These are phyloP conservation scores for Cylloceria caligata DNA, from an alignment of 2,888 invertebrate genomes.

Conservation along the genomic window DNA sequence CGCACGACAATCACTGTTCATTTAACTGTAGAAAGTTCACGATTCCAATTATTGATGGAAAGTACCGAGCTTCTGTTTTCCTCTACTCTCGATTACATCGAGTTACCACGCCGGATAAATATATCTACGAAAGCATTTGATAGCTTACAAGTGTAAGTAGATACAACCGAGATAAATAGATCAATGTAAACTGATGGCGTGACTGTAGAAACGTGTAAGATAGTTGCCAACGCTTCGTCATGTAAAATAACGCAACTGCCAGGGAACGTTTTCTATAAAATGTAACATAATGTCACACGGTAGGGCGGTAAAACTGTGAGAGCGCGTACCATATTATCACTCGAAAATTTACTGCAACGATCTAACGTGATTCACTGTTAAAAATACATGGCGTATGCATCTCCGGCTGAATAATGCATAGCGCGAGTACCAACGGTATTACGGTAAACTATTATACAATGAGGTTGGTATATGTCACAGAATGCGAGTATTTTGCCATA, in stretches of 20 bases:
- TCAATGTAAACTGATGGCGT: slow-evolving; percentile 15
- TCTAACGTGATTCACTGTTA: slow-evolving; percentile 14
- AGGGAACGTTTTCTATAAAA: neutral
- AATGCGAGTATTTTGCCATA: slow-evolving; percentile 45
- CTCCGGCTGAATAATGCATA: slow-evolving; percentile 44
- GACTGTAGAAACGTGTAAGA: slow-evolving; percentile 2
- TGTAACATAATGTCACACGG: slow-evolving; percentile 2
- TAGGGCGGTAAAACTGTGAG: neutral
- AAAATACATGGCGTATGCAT: slow-evolving; percentile 35
- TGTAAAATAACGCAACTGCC: slow-evolving; percentile 18
- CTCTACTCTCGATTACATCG: slow-evolving; percentile 4
- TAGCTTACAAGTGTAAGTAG: slow-evolving; percentile 6
- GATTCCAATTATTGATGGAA: slow-evolving; percentile 29
- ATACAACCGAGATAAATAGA: slow-evolving; percentile 11
- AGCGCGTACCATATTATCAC: neutral
- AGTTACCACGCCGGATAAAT: slow-evolving; percentile 5
- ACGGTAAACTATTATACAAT: slow-evolving; percentile 45
- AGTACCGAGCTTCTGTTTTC: slow-evolving; percentile 18
- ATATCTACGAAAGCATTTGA: neutral
- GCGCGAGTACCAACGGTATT: slow-evolving; percentile 17
- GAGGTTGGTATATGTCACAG: slow-evolving; percentile 32
- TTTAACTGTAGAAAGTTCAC: slow-evolving; percentile 25
- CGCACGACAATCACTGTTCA: slow-evolving; percentile 23
- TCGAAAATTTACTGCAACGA: slow-evolving; percentile 1
- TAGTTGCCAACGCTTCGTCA: slow-evolving; percentile 8